phyloP scores from a whole-genome alignment of 2,888 invertebrate genomes.

The Barypeithes pellucidus region DNA sequence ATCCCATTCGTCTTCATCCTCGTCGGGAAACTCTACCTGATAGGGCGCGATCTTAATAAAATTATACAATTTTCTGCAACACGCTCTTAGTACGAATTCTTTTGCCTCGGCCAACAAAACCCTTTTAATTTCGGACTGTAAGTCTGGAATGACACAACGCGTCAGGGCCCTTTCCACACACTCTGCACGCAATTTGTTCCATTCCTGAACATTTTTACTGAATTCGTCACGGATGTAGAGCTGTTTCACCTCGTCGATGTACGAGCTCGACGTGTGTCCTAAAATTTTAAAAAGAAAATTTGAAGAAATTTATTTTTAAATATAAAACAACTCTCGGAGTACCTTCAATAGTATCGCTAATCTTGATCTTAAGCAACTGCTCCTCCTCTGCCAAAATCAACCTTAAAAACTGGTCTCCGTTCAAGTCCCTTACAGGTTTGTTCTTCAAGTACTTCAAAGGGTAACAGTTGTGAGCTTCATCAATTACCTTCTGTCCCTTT shows the following conservation, averaged over 20 bases:
- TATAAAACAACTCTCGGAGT: background rate
- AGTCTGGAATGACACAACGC: slow-evolving; percentile 90
- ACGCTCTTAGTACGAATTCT: slow-evolving; percentile 87
- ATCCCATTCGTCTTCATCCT: slow-evolving; percentile 95
- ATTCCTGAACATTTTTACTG: slow-evolving; percentile 93
- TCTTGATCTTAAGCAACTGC: slow-evolving; percentile 81
- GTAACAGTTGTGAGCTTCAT: slow-evolving; percentile 93
- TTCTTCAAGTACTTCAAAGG: slow-evolving; percentile 61
- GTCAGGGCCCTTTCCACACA: slow-evolving; percentile 91
- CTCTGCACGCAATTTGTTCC: slow-evolving; percentile 92
- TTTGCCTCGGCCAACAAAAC: slow-evolving; percentile 90
- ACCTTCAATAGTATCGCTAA: slow-evolving; percentile 86
- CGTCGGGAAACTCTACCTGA: slow-evolving; percentile 80
- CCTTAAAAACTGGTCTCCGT: slow-evolving; percentile 92
- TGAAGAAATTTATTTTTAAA: background rate
- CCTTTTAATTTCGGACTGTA: slow-evolving; percentile 88
- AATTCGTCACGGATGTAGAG: slow-evolving; percentile 85
- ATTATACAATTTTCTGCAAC: slow-evolving; percentile 89
- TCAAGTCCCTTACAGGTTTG: slow-evolving; percentile 77
- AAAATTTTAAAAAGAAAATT: no score
- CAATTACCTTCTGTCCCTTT: slow-evolving; percentile 94
- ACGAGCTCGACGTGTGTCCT: slow-evolving; percentile 80
- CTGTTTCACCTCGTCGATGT: slow-evolving; percentile 90
- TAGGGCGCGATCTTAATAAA: slow-evolving; percentile 92
- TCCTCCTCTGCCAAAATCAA: slow-evolving; percentile 87